A percentile compares a stretch with the other conserved stretches of the same genome.
phyloP scores from a whole-genome alignment of 2,888 invertebrate genomes.

The Chrysolina americana region DNA sequence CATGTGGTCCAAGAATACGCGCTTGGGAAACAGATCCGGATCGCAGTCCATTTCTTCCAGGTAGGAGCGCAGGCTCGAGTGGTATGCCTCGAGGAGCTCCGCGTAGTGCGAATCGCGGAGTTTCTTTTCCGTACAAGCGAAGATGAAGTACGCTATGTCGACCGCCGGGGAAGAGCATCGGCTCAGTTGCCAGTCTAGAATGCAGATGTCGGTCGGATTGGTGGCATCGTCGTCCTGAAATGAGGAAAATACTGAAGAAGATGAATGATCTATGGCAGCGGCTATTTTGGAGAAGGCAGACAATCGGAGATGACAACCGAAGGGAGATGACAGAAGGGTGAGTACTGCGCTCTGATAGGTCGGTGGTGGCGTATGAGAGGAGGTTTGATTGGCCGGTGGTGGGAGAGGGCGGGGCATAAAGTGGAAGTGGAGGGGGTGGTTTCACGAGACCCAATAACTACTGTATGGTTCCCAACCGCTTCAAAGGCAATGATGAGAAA shows the following conservation, averaged over 20 bases:
- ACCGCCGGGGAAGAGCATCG: slow-evolving; percentile 39
- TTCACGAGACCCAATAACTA: too few relatives aligned
- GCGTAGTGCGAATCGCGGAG: slow-evolving; percentile 34
- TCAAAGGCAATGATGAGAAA: too few relatives aligned
- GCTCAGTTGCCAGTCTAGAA: slow-evolving; percentile 39
- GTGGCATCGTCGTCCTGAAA: slow-evolving; percentile 27
- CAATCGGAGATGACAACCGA: too few relatives aligned
- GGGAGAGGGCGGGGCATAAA: too few relatives aligned
- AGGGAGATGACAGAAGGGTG: too few relatives aligned
- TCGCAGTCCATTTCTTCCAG: slow-evolving; percentile 18
- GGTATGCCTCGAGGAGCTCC: slow-evolving; percentile 29
- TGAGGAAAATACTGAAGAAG: not conserved
- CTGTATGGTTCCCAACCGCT: too few relatives aligned
- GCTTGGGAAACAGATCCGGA: slow-evolving; percentile 26
- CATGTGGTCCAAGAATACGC: slow-evolving; percentile 29
- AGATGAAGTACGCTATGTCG: slow-evolving; percentile 40
- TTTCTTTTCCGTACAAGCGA: slow-evolving; percentile 39
- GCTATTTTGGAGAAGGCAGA: too few relatives aligned
- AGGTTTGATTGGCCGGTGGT: too few relatives aligned
- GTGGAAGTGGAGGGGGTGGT: too few relatives aligned
- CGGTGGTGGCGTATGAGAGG: too few relatives aligned
- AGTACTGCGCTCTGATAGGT: too few relatives aligned
- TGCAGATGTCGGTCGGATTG: slow-evolving; percentile 34
- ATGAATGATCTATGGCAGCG: too few relatives aligned
- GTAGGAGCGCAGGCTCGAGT: slow-evolving; percentile 26